Percentiles rank a stretch among this genome's conserved stretches.
These are phyloP conservation scores for Lepas anatifera DNA, from an alignment of 2,888 invertebrate genomes.

Conservation along the genomic window DNA sequence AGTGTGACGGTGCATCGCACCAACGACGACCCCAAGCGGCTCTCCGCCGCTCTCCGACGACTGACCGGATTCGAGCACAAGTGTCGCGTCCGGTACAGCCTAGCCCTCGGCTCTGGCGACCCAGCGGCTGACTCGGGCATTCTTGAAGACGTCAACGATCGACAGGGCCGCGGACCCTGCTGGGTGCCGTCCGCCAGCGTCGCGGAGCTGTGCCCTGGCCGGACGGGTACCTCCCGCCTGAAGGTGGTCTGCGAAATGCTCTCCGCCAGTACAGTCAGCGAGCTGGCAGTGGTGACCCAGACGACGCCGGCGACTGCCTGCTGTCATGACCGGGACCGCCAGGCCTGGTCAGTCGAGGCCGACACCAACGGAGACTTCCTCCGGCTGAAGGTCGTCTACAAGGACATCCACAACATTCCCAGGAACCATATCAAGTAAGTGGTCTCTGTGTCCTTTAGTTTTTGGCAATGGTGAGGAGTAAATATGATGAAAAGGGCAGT, in stretches of 20 bases:
- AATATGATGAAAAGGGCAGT: no score
- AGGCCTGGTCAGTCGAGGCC: conserved; percentile 62
- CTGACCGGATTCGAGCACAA: conserved; percentile 70
- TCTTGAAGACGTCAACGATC: conserved; percentile 55
- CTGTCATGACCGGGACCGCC: conserved; percentile 68
- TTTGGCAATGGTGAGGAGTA: no score
- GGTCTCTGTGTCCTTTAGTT: no score
- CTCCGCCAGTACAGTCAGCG: conserved; percentile 55
- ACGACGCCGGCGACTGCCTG: conserved; percentile 33
- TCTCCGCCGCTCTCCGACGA: conserved; percentile 44
- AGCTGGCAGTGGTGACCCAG: conserved; percentile 36
- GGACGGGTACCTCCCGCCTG: conserved; percentile 30
- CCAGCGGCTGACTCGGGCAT: conserved; percentile 53
- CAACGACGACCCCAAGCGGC: conserved; percentile 33
- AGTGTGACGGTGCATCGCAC: conserved; percentile 53
- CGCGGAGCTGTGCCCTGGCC: conserved; percentile 44
- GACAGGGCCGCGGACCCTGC: conserved; percentile 54
- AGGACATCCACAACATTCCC: conserved; percentile 63
- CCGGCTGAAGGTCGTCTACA: conserved; percentile 57
- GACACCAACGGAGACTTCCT: conserved; percentile 65
- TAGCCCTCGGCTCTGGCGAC: conserved; percentile 50
- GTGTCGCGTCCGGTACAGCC: conserved; percentile 55
- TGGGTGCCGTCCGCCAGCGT: conserved; percentile 54
- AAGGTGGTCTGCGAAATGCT: conserved; percentile 58
- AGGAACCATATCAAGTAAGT: conserved; percentile 53